A percentile compares a stretch with the other conserved stretches of the same genome.
Conservation (phyloP, 2,888 invertebrate species). For the Nebria brevicollis region DNA sequence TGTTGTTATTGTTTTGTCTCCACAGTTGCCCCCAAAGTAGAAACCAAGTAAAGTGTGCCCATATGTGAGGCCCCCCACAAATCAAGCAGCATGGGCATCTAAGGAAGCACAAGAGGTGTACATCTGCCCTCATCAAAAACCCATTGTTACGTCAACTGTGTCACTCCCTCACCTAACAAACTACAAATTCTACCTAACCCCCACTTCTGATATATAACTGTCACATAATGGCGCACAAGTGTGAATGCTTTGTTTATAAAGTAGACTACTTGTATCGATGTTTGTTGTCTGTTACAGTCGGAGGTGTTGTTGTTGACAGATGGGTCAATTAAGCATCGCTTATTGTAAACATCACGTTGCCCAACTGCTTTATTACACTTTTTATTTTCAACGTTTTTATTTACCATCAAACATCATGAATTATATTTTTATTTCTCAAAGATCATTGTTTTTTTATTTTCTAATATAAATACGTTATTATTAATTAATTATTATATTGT, state of each 20-base stretch:
- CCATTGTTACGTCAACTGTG: constrained; percentile 19
- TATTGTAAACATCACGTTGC: background rate
- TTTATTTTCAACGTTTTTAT: constrained; percentile 32
- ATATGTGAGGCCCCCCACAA: constrained; percentile 9
- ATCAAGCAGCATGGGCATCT: constrained; percentile 14
- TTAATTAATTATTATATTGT: constrained; percentile 43
- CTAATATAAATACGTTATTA: constrained; percentile 35
- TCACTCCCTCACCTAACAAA: background rate
- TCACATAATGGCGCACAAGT: constrained; percentile 31
- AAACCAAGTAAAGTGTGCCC: constrained; percentile 28
- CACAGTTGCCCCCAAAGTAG: constrained; percentile 30
- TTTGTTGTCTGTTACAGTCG: constrained; percentile 69
- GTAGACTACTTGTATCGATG: constrained; percentile 6
- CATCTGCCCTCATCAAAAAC: constrained; percentile 5
- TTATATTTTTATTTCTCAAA: constrained; percentile 32
- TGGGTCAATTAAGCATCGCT: constrained; percentile 64
- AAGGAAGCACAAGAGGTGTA: constrained; percentile 14
- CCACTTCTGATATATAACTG: background rate
- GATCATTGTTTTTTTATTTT: constrained; percentile 40
- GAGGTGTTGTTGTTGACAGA: constrained; percentile 77
- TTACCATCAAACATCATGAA: constrained; percentile 30
- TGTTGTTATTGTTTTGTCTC: constrained; percentile 21
- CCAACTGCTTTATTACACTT: constrained; percentile 25
- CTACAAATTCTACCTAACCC: constrained; percentile 4
- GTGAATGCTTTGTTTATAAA: constrained; percentile 23